Base-by-base conservation (phyloP, 2,888 invertebrate species). In the Sisyra nigra region DNA sequence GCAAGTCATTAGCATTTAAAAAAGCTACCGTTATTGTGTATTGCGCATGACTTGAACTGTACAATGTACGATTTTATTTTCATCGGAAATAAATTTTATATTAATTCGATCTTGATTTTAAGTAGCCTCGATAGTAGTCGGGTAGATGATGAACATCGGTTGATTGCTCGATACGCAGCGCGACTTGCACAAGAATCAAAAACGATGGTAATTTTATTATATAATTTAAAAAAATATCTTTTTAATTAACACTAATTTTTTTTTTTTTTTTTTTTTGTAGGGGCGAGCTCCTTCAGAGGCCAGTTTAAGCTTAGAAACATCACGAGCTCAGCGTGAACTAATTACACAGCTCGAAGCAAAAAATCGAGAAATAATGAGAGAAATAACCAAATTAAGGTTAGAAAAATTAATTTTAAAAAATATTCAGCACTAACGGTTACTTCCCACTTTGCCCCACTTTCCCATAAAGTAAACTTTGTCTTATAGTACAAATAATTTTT, bases 81-180 rank as follows among this genome's bases (percentile, higher is more conserved):
- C n/a, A n/a, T n/a, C n/a, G n/a, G n/a, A n/a, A n/a, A n/a, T n/a
- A n/a, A n/a, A n/a, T n/a, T n/a, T n/a, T n/a, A 33, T 33, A n/a
- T 33, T 13, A 5, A 13, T 33, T 13, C 33, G 33, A 6, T 13
- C 9, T 13, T 6, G 5, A 3, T 33, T 33, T 33, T 33, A n/a
- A 33, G 33, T 46, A 64, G 64, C 52, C 55, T 64, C 50, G 64
- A 64, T 46, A 63, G 64, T 49, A 63, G 63, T 3, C 51, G 63
- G 48, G 77, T 69, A 31, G 93, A 94, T 60, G 96, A 96, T 61
- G 96, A 96, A 58, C 96, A 96, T 62, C 75, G 93, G 47, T 72
- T 98, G 48, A 98, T 98, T 58, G 96, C 96, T 36, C 72, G 94
- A 55, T 98, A 98, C 65, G 93, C 97, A 2, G 93, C 94, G 7